phyloP scores from a whole-genome alignment of 2,797 vertebrate species.

The Nannoperca obscura region DNA sequence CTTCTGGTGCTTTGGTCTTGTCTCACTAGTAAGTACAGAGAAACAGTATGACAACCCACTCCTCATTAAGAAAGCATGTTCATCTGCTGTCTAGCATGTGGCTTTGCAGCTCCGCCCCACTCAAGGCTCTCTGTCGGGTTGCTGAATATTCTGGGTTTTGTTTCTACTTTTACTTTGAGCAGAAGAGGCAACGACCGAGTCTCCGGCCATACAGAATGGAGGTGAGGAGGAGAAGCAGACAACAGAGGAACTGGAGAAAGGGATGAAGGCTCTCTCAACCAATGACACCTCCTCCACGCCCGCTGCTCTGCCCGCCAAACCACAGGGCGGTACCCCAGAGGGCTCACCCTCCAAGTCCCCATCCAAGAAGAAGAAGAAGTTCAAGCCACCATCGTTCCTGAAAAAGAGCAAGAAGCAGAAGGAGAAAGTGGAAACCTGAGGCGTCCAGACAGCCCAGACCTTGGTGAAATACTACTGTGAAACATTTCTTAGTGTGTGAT shows the following conservation, averaged over 20 bases:
- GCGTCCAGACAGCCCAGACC: conserved; percentile 39
- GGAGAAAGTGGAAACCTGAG: conserved; percentile 94
- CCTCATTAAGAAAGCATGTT: conserved; percentile 75
- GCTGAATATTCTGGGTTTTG: neutral
- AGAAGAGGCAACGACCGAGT: conserved; percentile 73
- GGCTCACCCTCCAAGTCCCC: conserved; percentile 97
- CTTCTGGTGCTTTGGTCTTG: conserved; percentile 90
- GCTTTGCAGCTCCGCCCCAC: conserved; percentile 43
- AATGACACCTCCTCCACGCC: conserved; percentile 80
- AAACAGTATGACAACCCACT: conserved; percentile 61
- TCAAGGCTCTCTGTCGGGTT: neutral
- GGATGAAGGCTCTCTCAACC: conserved; percentile 88
- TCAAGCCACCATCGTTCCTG: conserved; percentile 97
- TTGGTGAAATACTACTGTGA: conserved; percentile 72
- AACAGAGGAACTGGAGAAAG: conserved; percentile 91
- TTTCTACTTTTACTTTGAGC: conserved; percentile 14
- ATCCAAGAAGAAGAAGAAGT: conserved; percentile 99
- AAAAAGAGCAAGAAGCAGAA: conserved; percentile 97
- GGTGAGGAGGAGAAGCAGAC: conserved; percentile 89
- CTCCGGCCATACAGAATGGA: conserved; percentile 86
- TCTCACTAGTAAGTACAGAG: conserved; percentile 93
- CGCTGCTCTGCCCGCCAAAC: conserved; percentile 74
- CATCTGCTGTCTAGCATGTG: conserved; percentile 60
- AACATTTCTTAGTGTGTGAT: conserved; percentile 53
- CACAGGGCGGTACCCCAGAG: conserved; percentile 85